Base-by-base conservation (phyloP, 2,888 invertebrate species). In the Serripes groenlandicus region DNA sequence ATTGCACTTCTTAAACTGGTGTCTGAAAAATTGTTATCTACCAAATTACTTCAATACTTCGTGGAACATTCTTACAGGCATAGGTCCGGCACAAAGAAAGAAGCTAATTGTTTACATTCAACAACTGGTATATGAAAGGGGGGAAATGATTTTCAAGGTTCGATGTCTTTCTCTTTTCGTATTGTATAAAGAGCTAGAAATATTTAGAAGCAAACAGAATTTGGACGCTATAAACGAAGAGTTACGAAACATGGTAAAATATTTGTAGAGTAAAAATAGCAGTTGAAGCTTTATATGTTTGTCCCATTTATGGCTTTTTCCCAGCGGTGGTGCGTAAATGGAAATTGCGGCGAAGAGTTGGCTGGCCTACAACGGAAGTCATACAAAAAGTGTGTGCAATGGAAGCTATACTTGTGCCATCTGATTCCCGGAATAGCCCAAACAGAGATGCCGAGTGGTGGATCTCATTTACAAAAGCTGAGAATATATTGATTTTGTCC, bases 41-140 rank as follows among this genome's bases (percentile, higher is more conserved):
- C 66, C 66, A 66, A 11, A 66, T 42, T 66, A 66, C 28, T 42
- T 66, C n/a, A 66, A 66, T 18, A 18, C 66, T 7, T 66, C 66
- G 23, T 66, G 66, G 66, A 66, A 66, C 32, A 11, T 66, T 26
- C 28, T 66, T n/a, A 49, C 49, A 21, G 21, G 7, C 18, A 49
- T n/a, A n/a, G n/a, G n/a, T n/a, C n/a, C n/a, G n/a, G n/a, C n/a
- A n/a, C n/a, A n/a, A n/a, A n/a, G n/a, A n/a, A n/a, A n/a, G n/a
- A n/a, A n/a, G n/a, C n/a, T n/a, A n/a, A n/a, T n/a, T n/a, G n/a
- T n/a, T n/a, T n/a, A n/a, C n/a, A n/a, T n/a, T n/a, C n/a, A n/a
- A n/a, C n/a, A n/a, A n/a, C n/a, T n/a, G n/a, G n/a, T n/a, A n/a
- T n/a, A n/a, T n/a, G n/a, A n/a, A n/a, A n/a, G n/a, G n/a, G n/a